Conservation (phyloP, 2,113 vertebrate genomes). For the Hassar affinis region DNA sequence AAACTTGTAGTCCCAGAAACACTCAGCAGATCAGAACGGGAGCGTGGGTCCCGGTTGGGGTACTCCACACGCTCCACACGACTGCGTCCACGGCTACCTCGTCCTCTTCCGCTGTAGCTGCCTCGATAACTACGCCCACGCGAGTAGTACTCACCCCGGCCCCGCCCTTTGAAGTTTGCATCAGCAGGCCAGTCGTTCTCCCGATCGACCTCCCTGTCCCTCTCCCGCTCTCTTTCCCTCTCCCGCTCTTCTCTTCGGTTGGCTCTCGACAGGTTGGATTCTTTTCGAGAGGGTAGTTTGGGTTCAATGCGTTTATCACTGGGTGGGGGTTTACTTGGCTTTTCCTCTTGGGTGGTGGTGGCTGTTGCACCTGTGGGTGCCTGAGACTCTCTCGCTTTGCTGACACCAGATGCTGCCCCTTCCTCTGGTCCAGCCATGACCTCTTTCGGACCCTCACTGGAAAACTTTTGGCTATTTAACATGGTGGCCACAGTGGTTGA, state of each 20-base stretch:
- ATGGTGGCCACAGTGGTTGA: slow-evolving; percentile 64
- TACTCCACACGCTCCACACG: slow-evolving; percentile 87
- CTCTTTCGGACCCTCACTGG: slow-evolving; percentile 63
- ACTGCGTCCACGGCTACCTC: slow-evolving; percentile 86
- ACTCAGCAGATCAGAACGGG: slow-evolving; percentile 76
- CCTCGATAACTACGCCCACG: slow-evolving; percentile 93
- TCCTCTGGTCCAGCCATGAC: slow-evolving; percentile 57
- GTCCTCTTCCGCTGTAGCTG: slow-evolving; percentile 85
- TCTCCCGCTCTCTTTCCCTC: slow-evolving; percentile 82
- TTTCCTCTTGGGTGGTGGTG: slow-evolving; percentile 78
- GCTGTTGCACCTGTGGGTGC: slow-evolving; percentile 58
- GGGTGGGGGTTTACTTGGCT: slow-evolving; percentile 73
- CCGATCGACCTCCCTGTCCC: slow-evolving; percentile 64
- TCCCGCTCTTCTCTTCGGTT: slow-evolving; percentile 91
- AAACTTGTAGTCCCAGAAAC: slow-evolving; percentile 62
- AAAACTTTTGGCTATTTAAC: slow-evolving; percentile 68
- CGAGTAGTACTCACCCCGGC: slow-evolving; percentile 94
- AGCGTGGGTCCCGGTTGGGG: slow-evolving; percentile 85
- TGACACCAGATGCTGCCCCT: not conserved
- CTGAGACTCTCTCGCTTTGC: slow-evolving; percentile 65
- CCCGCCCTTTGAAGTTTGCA: slow-evolving; percentile 85
- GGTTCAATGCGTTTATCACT: slow-evolving; percentile 80
- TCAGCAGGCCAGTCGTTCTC: slow-evolving; percentile 91
- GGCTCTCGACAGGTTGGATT: slow-evolving; percentile 79
- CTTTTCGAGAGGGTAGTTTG: slow-evolving; percentile 75